Base-by-base conservation (phyloP, 2,888 invertebrate species). In the Nomada flava region DNA sequence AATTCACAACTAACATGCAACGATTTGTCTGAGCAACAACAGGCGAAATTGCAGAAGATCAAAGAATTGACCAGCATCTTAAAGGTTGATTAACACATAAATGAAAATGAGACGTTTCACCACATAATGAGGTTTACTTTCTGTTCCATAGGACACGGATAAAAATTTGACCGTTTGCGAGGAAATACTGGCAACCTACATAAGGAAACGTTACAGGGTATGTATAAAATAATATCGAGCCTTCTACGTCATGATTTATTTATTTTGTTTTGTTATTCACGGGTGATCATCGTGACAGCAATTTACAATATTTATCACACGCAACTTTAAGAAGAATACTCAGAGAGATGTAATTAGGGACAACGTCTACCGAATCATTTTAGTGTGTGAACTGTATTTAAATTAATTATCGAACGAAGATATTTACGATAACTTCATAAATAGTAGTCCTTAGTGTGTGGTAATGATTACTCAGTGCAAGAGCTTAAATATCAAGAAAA, bases 141-240 rank as follows among this genome's bases (percentile, higher is more conserved):
- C n/a, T 47, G 10, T 76, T 85, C 18, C n/a, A 5, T 72, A 91
- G 91, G 91, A 90, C 20, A 92, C 92, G 15, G 91, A 92, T 59
- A 88, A 80, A 77, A 92, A 92, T 69, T 81, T 92, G 59, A 91
- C 90, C 29, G 83, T 87, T 59, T 92, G 92, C 82, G 92, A 92
- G 67, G 89, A 91, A 82, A 91, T 92, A 73, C 73, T 92, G 67
- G 75, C 88, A 15, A 70, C 87, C 47, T 92, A 91, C 55, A 83
- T 91, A 70, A 82, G 86, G 50, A 91, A 89, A 77, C 87, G 89
- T 73, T 69, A 90, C 11, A 87, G 88, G 91, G 91, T 92, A 91
- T 42, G 88, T 85, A 18, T 10, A 55, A 52, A 76, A 82, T 72
- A 42, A 72, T 71, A 55, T 69, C 23, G 50, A 1, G 13, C 7